phyloP scores from a whole-genome alignment of 2,113 vertebrate genomes.

The Lota lota region DNA sequence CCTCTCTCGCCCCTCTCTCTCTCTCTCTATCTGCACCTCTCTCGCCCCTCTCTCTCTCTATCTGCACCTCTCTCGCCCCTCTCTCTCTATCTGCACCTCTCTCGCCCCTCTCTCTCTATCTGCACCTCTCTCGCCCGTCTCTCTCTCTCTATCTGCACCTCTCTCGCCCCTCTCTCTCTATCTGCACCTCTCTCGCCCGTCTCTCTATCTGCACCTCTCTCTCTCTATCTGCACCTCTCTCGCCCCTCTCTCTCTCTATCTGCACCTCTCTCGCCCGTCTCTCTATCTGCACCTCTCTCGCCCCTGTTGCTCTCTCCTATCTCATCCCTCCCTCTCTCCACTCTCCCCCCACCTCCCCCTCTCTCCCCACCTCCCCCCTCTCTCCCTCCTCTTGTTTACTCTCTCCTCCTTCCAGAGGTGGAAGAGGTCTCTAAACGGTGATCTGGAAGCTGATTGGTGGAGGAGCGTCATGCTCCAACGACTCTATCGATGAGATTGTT shows the following conservation, averaged over 20 bases:
- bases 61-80: too few relatives aligned
- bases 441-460: slow-evolving; percentile 85
- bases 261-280: too few relatives aligned
- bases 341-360: not conserved
- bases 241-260: too few relatives aligned
- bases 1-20: slow-evolving; percentile 50
- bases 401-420: slow-evolving; percentile 57
- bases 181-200: too few relatives aligned
- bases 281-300: slow-evolving; percentile 52
- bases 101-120: too few relatives aligned
- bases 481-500: slow-evolving; percentile 81
- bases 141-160: too few relatives aligned
- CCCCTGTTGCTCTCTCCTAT: slow-evolving; percentile 62
- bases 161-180: too few relatives aligned
- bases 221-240: too few relatives aligned
- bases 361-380: slow-evolving; percentile 34
- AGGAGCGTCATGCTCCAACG: slow-evolving; percentile 74
- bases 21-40: slow-evolving; percentile 15
- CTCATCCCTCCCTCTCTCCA: not conserved
- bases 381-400: slow-evolving; percentile 50
- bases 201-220: too few relatives aligned
- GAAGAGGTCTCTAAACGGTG: slow-evolving; percentile 77
- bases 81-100: too few relatives aligned
- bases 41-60: too few relatives aligned
- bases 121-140: too few relatives aligned